Conservation (phyloP, 2,113 vertebrate species). For the Rhabdomys dilectus region DNA sequence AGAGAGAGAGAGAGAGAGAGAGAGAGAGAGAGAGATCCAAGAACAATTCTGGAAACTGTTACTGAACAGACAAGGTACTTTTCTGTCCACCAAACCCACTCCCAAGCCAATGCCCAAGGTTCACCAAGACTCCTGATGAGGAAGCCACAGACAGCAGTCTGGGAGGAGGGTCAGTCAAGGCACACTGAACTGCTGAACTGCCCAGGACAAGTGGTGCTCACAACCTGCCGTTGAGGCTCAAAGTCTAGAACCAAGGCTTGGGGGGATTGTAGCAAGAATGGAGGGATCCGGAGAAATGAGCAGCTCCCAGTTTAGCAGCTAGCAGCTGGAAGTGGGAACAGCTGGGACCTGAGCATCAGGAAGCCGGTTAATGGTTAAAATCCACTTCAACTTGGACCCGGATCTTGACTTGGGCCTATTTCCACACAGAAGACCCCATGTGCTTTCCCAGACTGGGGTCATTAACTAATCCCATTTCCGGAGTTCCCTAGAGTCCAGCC, state of each 20-base stretch:
- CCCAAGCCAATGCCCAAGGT: background rate
- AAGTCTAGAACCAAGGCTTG: background rate
- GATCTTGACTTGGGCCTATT: background rate
- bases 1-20: background rate
- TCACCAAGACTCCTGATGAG: background rate
- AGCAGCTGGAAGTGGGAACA: background rate
- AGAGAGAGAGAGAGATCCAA: background rate
- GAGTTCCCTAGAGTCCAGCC: background rate
- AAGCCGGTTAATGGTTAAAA: constrained; percentile 34
- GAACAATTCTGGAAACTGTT: constrained; percentile 9
- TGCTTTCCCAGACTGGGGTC: background rate
- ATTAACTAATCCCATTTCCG: background rate
- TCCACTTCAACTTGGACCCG: background rate
- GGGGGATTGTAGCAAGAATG: background rate
- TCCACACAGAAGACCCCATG: background rate
- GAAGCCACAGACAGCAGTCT: background rate
- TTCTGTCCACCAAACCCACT: background rate
- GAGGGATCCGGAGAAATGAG: background rate
- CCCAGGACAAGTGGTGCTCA: background rate
- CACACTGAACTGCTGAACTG: background rate
- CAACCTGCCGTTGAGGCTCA: background rate
- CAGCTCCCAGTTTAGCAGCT: background rate
- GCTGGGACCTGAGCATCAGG: background rate
- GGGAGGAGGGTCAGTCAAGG: background rate
- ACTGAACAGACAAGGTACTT: background rate